Evolutionary conservation across 1,140 invertebrate genomes (phyloP).

Genomic region (Asbolus verrucosus): DNA sequence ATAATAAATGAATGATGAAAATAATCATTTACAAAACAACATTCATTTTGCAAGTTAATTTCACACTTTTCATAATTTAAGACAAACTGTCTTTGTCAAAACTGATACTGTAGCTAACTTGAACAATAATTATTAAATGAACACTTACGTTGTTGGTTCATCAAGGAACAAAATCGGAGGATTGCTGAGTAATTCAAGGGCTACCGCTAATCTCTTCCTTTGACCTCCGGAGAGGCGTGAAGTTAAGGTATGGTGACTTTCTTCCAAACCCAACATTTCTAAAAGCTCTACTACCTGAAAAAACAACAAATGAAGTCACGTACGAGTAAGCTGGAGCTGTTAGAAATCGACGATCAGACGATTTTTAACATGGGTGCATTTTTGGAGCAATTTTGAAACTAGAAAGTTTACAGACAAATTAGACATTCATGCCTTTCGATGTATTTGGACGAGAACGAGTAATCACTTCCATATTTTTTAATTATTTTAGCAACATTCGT

Average conservation of each 20-base stretch:
- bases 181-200: slow-evolving; percentile 86
- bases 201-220: slow-evolving; percentile 88
- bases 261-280: slow-evolving; percentile 75
- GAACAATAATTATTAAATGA: too few relatives aligned
- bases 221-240: slow-evolving; percentile 87
- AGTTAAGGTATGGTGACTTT: slow-evolving; percentile 75
- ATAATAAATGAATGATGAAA: too few relatives aligned
- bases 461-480: too few relatives aligned
- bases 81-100: too few relatives aligned
- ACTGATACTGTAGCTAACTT: too few relatives aligned
- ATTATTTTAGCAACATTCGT: too few relatives aligned
- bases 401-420: too few relatives aligned
- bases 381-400: not conserved
- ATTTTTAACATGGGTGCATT: not conserved
- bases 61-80: too few relatives aligned
- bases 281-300: slow-evolving; percentile 79
- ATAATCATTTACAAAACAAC: too few relatives aligned
- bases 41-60: too few relatives aligned
- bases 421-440: too few relatives aligned
- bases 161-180: slow-evolving; percentile 93
- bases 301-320: slow-evolving; percentile 2
- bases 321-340: not conserved
- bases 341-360: not conserved
- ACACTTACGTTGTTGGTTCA: slow-evolving; percentile 90
- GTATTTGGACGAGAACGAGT: too few relatives aligned